Evolutionary conservation across 2,113 vertebrate species (phyloP).

Genomic region (Trichomycterus rosablanca): DNA sequence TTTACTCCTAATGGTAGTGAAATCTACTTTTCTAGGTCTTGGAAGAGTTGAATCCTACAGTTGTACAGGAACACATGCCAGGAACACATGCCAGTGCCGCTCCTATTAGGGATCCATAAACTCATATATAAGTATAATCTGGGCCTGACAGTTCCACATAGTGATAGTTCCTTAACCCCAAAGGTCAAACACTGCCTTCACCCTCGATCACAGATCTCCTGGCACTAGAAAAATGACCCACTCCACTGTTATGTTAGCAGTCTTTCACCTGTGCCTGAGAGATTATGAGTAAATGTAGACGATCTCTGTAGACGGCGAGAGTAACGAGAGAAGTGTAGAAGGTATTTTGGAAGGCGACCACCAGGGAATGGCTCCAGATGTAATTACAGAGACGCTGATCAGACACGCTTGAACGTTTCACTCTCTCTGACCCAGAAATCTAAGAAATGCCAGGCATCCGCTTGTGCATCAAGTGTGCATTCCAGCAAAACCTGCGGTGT

Average conservation of each 20-base stretch:
- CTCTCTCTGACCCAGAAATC: constrained; percentile 1
- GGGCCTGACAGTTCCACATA: too few relatives aligned
- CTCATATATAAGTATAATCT: too few relatives aligned
- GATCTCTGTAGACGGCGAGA: not conserved
- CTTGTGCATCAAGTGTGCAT: too few relatives aligned
- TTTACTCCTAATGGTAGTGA: too few relatives aligned
- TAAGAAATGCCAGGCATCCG: constrained; percentile 11
- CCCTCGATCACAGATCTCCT: constrained; percentile 22
- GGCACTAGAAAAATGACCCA: constrained; percentile 15
- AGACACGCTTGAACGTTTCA: not conserved
- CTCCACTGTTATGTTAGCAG: constrained; percentile 11
- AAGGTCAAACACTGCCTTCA: constrained; percentile 14
- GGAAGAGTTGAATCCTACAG: too few relatives aligned
- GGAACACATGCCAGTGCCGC: too few relatives aligned
- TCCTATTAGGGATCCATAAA: too few relatives aligned
- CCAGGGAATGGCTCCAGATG: constrained; percentile 9
- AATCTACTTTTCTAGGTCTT: too few relatives aligned
- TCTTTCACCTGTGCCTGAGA: not conserved
- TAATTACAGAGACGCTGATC: constrained; percentile 19
- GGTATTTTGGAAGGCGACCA: constrained; percentile 28
- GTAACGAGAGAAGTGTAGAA: not conserved
- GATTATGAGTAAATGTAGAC: too few relatives aligned
- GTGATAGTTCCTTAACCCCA: too few relatives aligned
- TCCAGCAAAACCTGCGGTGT: not conserved
- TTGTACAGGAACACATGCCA: too few relatives aligned